Evolutionary conservation across 2,797 vertebrate genomes (phyloP).

Genomic region (Diglossa cyanea): DNA sequence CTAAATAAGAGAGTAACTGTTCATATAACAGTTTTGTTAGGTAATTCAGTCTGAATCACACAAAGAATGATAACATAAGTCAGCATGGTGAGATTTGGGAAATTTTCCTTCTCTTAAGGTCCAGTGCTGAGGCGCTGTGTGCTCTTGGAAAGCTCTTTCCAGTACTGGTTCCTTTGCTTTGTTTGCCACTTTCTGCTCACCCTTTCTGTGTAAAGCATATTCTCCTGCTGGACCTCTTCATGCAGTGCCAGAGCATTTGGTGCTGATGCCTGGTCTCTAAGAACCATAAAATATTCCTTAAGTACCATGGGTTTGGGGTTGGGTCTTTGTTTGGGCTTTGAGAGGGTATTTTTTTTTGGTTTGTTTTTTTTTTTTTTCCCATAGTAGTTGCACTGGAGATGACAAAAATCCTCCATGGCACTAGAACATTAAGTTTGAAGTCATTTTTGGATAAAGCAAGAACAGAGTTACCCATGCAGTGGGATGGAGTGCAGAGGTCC

Average conservation of each 20-base stretch:
- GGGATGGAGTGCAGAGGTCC: accelerated
- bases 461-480: background rate
- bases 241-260: background rate
- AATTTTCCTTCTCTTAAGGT: background rate
- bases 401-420: background rate
- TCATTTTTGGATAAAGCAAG: background rate
- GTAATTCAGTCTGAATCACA: background rate
- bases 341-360: accelerated
- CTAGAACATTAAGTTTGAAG: background rate
- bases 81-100: background rate
- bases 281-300: background rate
- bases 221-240: background rate
- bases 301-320: accelerated
- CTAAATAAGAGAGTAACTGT: background rate
- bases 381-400: background rate
- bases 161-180: background rate
- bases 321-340: background rate
- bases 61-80: background rate
- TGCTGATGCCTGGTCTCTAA: background rate
- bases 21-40: background rate
- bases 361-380: background rate
- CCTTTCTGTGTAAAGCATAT: background rate
- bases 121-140: background rate
- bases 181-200: background rate
- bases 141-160: background rate